These are phyloP conservation scores for Baccha elongata DNA, from an alignment of 2,888 invertebrate genomes.

Conservation along the genomic window DNA sequence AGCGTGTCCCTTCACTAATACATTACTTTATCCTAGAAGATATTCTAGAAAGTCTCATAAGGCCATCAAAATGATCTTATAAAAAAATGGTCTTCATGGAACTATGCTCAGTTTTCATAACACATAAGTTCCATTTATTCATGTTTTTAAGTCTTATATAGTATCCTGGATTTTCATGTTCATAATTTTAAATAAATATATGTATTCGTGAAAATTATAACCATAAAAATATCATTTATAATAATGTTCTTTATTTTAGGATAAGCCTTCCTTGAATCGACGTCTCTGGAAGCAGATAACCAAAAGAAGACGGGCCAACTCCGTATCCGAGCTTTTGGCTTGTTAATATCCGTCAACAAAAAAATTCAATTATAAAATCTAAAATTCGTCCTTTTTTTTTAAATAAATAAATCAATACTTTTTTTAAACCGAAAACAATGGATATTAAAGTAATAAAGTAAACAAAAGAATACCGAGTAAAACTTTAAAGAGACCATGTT, in stretches of 20 bases:
- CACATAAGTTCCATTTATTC: too few relatives aligned
- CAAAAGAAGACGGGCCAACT: constrained; percentile 86
- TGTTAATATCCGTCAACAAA: constrained; percentile 76
- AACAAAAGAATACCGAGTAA: neutral
- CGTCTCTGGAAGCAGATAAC: constrained; percentile 91
- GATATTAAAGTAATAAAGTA: neutral
- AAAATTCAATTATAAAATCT: constrained; percentile 19
- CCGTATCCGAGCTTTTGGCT: constrained; percentile 81
- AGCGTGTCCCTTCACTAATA: too few relatives aligned
- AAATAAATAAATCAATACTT: constrained; percentile 7
- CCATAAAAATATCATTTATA: too few relatives aligned
- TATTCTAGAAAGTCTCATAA: too few relatives aligned
- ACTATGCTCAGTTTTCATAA: too few relatives aligned
- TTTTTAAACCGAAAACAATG: neutral
- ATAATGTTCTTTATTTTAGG: constrained; percentile 84
- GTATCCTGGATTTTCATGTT: too few relatives aligned
- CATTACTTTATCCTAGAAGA: too few relatives aligned
- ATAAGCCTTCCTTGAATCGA: constrained; percentile 89
- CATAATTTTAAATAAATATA: too few relatives aligned
- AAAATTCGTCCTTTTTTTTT: constrained; percentile 19
- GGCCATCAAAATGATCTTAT: too few relatives aligned
- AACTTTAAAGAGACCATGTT: constrained; percentile 1
- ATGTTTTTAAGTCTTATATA: too few relatives aligned
- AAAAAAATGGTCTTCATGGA: too few relatives aligned
- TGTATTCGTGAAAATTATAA: too few relatives aligned